Evolutionary conservation across 2,888 invertebrate species (phyloP), one percentile per base, ranked within the genome.

Genomic region (Leptothorax acervorum): DNA sequence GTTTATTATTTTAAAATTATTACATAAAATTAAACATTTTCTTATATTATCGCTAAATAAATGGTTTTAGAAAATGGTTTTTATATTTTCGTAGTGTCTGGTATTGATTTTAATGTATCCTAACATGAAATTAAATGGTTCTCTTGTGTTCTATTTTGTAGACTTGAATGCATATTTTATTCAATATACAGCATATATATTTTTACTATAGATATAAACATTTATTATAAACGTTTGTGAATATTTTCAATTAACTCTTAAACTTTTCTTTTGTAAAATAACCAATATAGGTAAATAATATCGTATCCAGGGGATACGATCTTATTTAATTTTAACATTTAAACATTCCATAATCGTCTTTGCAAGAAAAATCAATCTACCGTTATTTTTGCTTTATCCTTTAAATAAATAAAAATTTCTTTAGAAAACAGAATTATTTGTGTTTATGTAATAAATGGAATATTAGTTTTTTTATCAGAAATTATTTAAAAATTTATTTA

Each of bases 301-400:
- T 35, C 6, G 23, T 23, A 23, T 23, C 23, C 4, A 39, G 3
- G 11, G 2, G 2, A n/a, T 39, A 63, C 18, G 11, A 0, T n/a
- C 42, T 65, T 39, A 42, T 65, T 39, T 65, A 42, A 65, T 65
- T 65, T 65, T 39, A 39, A 63, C 3, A 5, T 65, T 63, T 39
- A 1, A 65, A 3, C 3, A 45, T 65, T 11, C 2, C 8, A 23
- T 42, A 42, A 65, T 65, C 11, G 2, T 65, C 1, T 63, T 45
- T 65, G 23, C 23, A 23, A 65, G 8, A 62, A 42, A 65, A 65
- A 6, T 65, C 12, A 3, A 66, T 28, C 2, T 60, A 6, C 2
- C 2, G 3, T 39, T 63, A 39, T 39, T 2, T 63, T 63, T 39
- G 5, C 0, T 5, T 63, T 39, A 2, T 5, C 18, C 39, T 39